phyloP scores from a whole-genome alignment of 2,888 invertebrate species.

The Nasonia oneida region DNA sequence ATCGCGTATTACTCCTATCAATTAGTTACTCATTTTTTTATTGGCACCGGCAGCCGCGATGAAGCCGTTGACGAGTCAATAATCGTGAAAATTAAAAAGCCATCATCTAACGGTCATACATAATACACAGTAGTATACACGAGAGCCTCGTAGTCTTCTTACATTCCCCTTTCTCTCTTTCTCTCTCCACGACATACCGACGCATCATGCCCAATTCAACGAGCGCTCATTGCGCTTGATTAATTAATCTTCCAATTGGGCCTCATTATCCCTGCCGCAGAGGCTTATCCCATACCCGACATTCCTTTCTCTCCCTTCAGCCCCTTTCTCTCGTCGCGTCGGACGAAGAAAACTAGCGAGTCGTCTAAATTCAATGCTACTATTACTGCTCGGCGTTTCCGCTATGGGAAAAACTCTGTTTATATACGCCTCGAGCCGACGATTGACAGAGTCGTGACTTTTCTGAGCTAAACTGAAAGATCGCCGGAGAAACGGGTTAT shows the following conservation, averaged over 20 bases:
- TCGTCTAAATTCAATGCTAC: neutral
- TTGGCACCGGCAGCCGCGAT: neutral
- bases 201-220: constrained; percentile 73
- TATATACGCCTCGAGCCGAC: too few relatives aligned
- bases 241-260: constrained; percentile 76
- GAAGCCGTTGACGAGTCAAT: neutral
- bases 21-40: neutral
- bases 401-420: neutral
- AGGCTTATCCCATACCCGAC: constrained; percentile 4
- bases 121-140: too few relatives aligned
- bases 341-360: neutral
- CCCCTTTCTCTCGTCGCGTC: neutral
- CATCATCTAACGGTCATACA: neutral
- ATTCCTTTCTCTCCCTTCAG: constrained; percentile 13
- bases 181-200: constrained; percentile 63
- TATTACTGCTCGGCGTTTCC: neutral
- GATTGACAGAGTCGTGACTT: too few relatives aligned
- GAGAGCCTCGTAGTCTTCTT: neutral
- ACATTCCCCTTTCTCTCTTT: constrained; percentile 61
- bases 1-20: neutral
- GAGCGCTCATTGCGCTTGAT: constrained; percentile 68
- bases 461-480: too few relatives aligned
- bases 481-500: neutral
- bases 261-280: constrained; percentile 68
- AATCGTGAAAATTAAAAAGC: neutral